Percentiles rank a stretch among this genome's conserved stretches.
These are phyloP conservation scores for Procambarus clarkii DNA, from an alignment of 1,140 invertebrate genomes.

Conservation along the genomic window DNA sequence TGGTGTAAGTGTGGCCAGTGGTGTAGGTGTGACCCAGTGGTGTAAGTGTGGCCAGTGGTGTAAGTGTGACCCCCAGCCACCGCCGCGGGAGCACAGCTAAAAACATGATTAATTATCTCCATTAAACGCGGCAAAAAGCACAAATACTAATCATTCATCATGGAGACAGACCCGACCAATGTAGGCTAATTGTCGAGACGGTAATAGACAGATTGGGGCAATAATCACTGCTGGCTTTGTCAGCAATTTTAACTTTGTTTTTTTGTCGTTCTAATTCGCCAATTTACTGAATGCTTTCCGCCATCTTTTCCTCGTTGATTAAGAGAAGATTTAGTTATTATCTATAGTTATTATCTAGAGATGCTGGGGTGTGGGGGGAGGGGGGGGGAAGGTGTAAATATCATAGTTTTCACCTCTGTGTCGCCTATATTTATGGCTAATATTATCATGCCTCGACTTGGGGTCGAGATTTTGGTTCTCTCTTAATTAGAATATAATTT, in stretches of 20 bases:
- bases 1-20: too few relatives aligned
- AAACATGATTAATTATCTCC: conserved; percentile 27
- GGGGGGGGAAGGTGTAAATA: too few relatives aligned
- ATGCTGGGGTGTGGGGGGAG: too few relatives aligned
- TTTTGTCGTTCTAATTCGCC: background rate
- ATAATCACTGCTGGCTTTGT: background rate
- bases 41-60: too few relatives aligned
- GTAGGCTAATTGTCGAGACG: conserved; percentile 22
- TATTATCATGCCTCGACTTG: background rate
- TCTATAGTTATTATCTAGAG: background rate
- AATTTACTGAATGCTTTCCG: background rate
- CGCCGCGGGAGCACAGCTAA: background rate
- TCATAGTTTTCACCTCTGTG: background rate
- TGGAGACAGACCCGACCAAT: conserved; percentile 1
- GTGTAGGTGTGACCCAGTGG: too few relatives aligned
- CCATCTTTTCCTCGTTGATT: background rate
- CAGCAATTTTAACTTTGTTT: background rate
- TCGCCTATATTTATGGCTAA: background rate
- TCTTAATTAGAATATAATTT: too few relatives aligned
- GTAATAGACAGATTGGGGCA: background rate
- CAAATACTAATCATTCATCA: conserved; percentile 44
- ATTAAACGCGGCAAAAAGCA: conserved; percentile 27
- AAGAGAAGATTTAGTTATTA: background rate
- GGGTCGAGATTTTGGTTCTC: too few relatives aligned
- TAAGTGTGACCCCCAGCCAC: background rate